A percentile compares a stretch with the other conserved stretches of the same genome.
These are phyloP conservation scores for Danio choprae DNA, from an alignment of 2,797 vertebrate genomes.

Conservation along the genomic window DNA sequence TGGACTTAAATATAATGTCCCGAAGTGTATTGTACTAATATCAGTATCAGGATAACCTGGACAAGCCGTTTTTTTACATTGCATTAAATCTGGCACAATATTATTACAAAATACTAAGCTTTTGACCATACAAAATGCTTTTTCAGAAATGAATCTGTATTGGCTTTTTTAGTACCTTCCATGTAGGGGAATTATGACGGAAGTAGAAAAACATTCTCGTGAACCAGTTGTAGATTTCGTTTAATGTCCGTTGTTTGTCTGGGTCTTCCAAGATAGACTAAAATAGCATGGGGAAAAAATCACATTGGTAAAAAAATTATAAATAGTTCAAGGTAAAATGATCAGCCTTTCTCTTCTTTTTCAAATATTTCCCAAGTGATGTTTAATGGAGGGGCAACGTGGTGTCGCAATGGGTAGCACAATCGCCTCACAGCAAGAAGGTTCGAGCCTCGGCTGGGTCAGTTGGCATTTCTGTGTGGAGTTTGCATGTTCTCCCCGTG, in stretches of 20 bases:
- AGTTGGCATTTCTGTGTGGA: too few relatives aligned
- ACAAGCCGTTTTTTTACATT: background rate
- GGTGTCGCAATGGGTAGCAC: too few relatives aligned
- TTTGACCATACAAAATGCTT: too few relatives aligned
- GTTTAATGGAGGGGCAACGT: too few relatives aligned
- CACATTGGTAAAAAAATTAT: constrained; percentile 48
- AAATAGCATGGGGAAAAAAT: background rate
- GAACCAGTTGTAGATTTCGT: constrained; percentile 92
- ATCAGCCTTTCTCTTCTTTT: too few relatives aligned
- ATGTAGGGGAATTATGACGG: constrained; percentile 84
- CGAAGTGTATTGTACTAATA: background rate
- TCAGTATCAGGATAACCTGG: background rate
- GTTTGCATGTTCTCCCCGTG: too few relatives aligned
- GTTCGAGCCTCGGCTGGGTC: too few relatives aligned
- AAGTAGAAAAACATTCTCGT: constrained; percentile 87
- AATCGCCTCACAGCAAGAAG: too few relatives aligned
- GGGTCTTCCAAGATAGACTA: constrained; percentile 83
- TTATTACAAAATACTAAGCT: background rate
- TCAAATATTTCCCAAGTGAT: too few relatives aligned
- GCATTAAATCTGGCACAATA: background rate
- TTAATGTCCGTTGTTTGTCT: constrained; percentile 84
- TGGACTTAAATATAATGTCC: constrained; percentile 28
- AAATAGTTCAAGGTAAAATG: background rate
- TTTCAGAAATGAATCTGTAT: too few relatives aligned
- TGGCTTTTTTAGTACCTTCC: constrained; percentile 78